Conservation (phyloP, 1,140 invertebrate genomes). For the Drosophila sucinea region DNA sequence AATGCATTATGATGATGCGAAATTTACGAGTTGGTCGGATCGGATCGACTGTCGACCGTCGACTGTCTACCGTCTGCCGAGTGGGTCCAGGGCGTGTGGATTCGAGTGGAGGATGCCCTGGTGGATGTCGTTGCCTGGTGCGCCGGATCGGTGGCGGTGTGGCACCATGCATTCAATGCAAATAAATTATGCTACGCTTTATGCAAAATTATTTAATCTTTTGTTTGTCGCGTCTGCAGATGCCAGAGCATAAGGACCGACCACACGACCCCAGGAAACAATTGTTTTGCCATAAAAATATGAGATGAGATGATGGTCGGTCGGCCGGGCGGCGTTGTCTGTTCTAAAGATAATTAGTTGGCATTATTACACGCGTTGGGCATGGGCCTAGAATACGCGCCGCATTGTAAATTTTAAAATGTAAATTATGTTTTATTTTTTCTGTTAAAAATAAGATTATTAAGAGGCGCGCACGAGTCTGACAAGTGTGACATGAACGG, state of each 20-base stretch:
- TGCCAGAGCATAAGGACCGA: not conserved
- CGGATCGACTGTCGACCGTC: constrained; percentile 15
- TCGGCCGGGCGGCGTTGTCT: constrained; percentile 67
- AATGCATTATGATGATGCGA: constrained; percentile 81
- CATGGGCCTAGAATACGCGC: constrained; percentile 29
- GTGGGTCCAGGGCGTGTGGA: not conserved
- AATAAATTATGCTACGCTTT: constrained; percentile 82
- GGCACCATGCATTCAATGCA: constrained; percentile 80
- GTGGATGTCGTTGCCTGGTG: constrained; percentile 20
- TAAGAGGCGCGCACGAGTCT: constrained; percentile 35
- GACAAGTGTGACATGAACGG: constrained; percentile 51
- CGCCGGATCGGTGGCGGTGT: constrained; percentile 74
- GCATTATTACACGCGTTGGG: constrained; percentile 61
- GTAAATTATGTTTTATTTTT: constrained; percentile 56
- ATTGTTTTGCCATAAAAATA: constrained; percentile 80
- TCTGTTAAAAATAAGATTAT: constrained; percentile 47
- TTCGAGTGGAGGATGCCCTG: not conserved
- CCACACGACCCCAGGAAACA: constrained; percentile 31
- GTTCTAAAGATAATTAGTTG: constrained; percentile 74
- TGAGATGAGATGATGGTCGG: constrained; percentile 47
- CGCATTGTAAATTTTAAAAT: constrained; percentile 33
- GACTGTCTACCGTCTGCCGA: constrained; percentile 3
- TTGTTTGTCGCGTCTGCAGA: constrained; percentile 69
- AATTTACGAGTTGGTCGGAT: constrained; percentile 70
- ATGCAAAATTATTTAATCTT: constrained; percentile 82